Evolutionary conservation across 2,888 invertebrate genomes (phyloP), one percentile per base, ranked within the genome.

Genomic region (Napeogenes sylphis): DNA sequence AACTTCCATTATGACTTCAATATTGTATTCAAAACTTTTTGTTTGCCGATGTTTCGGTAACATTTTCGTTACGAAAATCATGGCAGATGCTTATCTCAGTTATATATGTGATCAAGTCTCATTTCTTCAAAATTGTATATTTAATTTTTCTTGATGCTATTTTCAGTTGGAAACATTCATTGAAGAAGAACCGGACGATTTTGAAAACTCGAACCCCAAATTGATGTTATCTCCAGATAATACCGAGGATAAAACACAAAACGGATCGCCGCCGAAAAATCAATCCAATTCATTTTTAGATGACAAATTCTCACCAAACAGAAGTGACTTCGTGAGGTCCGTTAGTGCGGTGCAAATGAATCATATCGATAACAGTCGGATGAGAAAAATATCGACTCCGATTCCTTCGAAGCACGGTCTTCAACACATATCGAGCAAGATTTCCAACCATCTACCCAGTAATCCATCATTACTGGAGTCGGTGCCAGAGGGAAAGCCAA

Each of bases 321-420:
- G 74, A 56, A 57, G 68, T 0, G 69, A 82, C 60, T 94, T 94
- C 76, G 92, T 91, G 0, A 81, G 94, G 65, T 95, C 95, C 64
- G 94, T 93, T 12, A 95, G 95, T 58, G 95, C 95, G 35, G 94
- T 92, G 0, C 93, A 93, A 38, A 92, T 95, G 13, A 91, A 93
- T 66, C 91, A 91, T 2, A 71, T 75, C 2, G 67, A 85, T 73
- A 77, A 80, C 65, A 68, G 77, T 70, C 68, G 91, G 75, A 71
- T 75, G 45, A 70, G 92, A 75, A 85, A 89, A 78, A 77, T 83
- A 66, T 79, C 83, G 2, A 84, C 89, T 0, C 82, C 88, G 0
- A 80, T 87, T 0, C 71, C 80, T 0, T 85, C 88, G 0, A 81
- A 78, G 66, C 84, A 76, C 87, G 92, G 75, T 74, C 92, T 73